Evolutionary conservation across 2,797 vertebrate species (phyloP).

Genomic region (Myotis vivesi): DNA sequence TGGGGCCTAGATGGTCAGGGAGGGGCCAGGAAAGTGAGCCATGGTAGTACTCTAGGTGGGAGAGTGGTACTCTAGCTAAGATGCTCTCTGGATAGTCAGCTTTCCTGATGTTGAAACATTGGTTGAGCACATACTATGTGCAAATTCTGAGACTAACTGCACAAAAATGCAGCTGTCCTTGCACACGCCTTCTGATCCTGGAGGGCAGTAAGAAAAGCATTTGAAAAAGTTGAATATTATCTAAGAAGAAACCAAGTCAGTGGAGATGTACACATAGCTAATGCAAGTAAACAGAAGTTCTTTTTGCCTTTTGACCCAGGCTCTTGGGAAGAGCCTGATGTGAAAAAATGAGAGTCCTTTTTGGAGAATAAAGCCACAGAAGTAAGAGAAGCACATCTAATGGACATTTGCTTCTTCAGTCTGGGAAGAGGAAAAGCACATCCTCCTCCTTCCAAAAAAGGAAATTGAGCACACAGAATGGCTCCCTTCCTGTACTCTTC

Average conservation of each 20-base stretch:
- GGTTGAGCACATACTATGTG: accelerated
- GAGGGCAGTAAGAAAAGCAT: background rate
- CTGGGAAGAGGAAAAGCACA: background rate
- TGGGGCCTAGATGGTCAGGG: background rate
- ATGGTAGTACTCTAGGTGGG: background rate
- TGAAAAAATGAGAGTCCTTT: background rate
- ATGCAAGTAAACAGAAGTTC: background rate
- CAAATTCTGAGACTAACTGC: background rate
- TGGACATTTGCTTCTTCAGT: background rate
- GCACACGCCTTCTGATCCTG: background rate
- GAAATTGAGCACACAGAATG: background rate
- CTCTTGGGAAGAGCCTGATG: background rate
- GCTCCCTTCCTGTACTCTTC: background rate
- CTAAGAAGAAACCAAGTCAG: background rate
- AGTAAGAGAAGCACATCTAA: background rate
- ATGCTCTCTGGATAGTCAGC: background rate
- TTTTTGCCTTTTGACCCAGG: background rate
- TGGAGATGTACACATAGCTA: background rate
- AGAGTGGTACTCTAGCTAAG: too few species aligned
- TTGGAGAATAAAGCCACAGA: background rate
- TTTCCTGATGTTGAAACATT: background rate
- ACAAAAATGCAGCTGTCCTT: background rate
- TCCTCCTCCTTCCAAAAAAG: background rate
- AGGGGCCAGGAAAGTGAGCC: background rate
- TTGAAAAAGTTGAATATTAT: background rate